These are phyloP conservation scores for Pentamera pediparva DNA, from an alignment of 53 echinoderm and acorn worm species.

Conservation along the genomic window DNA sequence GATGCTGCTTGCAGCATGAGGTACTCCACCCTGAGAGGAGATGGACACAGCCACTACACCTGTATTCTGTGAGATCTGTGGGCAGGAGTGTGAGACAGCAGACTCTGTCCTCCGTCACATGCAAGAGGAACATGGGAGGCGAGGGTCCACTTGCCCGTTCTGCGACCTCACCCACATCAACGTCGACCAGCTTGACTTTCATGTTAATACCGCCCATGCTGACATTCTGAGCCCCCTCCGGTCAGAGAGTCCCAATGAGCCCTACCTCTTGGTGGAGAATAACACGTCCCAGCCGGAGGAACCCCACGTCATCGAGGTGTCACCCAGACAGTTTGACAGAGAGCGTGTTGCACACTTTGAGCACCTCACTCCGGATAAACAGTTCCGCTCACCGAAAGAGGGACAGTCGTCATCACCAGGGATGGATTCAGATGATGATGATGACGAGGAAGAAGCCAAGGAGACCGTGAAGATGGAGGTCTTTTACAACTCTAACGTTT, in stretches of 20 bases:
- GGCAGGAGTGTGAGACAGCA: constrained; percentile 61
- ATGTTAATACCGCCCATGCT: constrained; percentile 76
- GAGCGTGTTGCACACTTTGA: not conserved
- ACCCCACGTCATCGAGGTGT: not conserved
- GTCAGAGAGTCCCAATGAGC: not conserved
- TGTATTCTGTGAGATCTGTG: constrained; percentile 72
- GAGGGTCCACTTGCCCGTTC: constrained; percentile 65
- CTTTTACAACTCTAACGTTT: not conserved
- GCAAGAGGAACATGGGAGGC: constrained; percentile 65
- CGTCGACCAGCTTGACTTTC: constrained; percentile 62
- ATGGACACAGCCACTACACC: not conserved
- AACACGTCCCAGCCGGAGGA: not conserved
- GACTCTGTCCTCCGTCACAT: constrained; percentile 68
- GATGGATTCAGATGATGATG: not conserved
- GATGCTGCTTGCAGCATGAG: too few relatives aligned
- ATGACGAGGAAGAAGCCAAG: not conserved
- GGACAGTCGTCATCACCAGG: not conserved
- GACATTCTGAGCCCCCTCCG: constrained; percentile 43
- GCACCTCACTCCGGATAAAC: not conserved
- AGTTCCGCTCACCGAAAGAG: constrained; percentile 13
- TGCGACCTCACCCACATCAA: constrained; percentile 76
- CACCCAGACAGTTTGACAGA: not conserved
- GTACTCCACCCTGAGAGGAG: too few relatives aligned
- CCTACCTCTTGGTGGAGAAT: not conserved
- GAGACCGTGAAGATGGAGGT: constrained; percentile 4